phyloP scores from a whole-genome alignment of 1,140 invertebrate species.

The Lepeophtheirus salmonis region DNA sequence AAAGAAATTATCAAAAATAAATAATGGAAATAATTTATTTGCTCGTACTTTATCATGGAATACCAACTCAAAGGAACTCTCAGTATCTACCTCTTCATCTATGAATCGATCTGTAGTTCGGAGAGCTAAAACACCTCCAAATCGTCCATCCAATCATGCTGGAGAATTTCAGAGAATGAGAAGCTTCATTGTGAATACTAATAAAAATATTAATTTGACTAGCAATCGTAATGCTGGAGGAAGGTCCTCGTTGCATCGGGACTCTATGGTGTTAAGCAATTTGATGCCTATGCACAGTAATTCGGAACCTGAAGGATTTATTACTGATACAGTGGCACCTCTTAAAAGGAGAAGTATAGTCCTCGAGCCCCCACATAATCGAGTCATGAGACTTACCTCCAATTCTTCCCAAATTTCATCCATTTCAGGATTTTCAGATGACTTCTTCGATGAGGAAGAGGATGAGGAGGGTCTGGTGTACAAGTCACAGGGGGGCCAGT shows the following conservation, averaged over 20 bases:
- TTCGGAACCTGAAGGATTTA: constrained; percentile 5
- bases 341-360: background rate
- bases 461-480: constrained; percentile 11
- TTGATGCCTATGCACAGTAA: background rate
- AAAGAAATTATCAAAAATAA: background rate
- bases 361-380: background rate
- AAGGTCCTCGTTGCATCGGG: background rate
- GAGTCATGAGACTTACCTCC: constrained; percentile 11
- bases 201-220: background rate
- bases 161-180: constrained; percentile 12
- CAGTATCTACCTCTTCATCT: background rate
- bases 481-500: background rate
- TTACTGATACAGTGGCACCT: background rate
- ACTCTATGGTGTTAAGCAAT: background rate
- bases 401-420: constrained; percentile 8
- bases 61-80: background rate
- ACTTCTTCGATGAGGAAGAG: constrained; percentile 15
- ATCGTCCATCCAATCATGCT: background rate
- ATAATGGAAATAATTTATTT: background rate
- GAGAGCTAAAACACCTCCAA: background rate
- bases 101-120: background rate
- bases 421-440: constrained; percentile 14
- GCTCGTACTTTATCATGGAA: background rate
- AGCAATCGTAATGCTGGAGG: background rate
- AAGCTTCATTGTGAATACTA: background rate